These are phyloP conservation scores for Datnioides undecimradiatus DNA, from an alignment of 2,113 vertebrate genomes.

Conservation along the genomic window DNA sequence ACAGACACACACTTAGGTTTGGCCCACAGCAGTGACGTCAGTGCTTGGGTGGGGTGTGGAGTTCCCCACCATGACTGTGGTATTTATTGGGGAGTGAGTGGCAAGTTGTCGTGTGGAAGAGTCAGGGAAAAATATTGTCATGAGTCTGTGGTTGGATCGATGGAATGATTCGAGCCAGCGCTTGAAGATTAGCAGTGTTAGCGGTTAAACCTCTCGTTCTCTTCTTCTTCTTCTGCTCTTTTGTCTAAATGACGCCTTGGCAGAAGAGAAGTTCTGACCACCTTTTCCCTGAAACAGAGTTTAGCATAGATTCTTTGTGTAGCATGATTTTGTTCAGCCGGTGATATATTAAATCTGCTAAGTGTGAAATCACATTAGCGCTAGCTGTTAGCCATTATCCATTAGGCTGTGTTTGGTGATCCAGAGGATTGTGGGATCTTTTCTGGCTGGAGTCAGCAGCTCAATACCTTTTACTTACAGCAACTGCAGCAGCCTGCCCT, in stretches of 20 bases:
- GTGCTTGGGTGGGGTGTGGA: slow-evolving; percentile 64
- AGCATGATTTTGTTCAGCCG: slow-evolving; percentile 61
- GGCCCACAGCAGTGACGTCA: slow-evolving; percentile 49
- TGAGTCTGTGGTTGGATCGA: slow-evolving; percentile 55
- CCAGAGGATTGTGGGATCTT: slow-evolving; percentile 79
- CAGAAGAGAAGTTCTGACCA: not conserved
- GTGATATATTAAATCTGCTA: slow-evolving; percentile 73
- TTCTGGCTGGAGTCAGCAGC: slow-evolving; percentile 82
- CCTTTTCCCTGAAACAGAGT: slow-evolving; percentile 28
- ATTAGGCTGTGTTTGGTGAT: slow-evolving; percentile 76
- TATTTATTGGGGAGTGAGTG: slow-evolving; percentile 76
- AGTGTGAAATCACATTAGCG: slow-evolving; percentile 81
- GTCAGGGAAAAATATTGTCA: slow-evolving; percentile 66
- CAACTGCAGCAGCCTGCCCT: slow-evolving; percentile 78
- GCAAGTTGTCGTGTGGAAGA: slow-evolving; percentile 63
- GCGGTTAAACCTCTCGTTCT: slow-evolving; percentile 9
- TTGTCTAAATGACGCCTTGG: slow-evolving; percentile 23
- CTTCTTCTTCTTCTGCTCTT: not conserved
- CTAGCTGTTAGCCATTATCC: slow-evolving; percentile 78
- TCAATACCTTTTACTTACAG: slow-evolving; percentile 84
- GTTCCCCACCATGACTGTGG: slow-evolving; percentile 71
- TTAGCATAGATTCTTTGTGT: slow-evolving; percentile 49
- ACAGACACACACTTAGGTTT: slow-evolving; percentile 28
- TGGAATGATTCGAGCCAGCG: slow-evolving; percentile 31
- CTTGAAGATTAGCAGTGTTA: slow-evolving; percentile 42